Conservation (phyloP, 1,140 invertebrate genomes). For the Zophobas atratus region DNA sequence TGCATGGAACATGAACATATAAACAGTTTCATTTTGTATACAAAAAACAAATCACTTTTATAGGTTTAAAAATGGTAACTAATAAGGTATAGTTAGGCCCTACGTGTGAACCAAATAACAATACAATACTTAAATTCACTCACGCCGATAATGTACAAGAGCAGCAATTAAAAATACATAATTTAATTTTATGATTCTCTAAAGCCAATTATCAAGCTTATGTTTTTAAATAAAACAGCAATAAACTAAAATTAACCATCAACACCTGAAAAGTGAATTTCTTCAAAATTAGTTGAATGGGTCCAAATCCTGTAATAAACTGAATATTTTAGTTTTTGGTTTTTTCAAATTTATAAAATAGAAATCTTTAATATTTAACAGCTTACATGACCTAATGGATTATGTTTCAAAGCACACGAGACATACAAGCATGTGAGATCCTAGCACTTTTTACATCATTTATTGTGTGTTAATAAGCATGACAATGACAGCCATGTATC, state of each 20-base stretch:
- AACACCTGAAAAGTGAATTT: constrained; percentile 34
- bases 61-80: constrained; percentile 28
- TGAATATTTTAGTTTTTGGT: constrained; percentile 32
- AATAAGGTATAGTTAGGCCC: constrained; percentile 40
- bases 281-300: constrained; percentile 41
- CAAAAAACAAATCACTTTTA: constrained; percentile 42
- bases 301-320: constrained; percentile 47
- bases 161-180: constrained; percentile 24
- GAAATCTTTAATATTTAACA: neutral
- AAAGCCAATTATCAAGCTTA: constrained; percentile 32
- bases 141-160: constrained; percentile 23
- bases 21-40: constrained; percentile 26
- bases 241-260: constrained; percentile 46
- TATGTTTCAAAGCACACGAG: neutral
- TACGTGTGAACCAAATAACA: constrained; percentile 26
- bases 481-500: no score
- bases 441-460: neutral
- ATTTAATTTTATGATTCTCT: constrained; percentile 36
- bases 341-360: neutral
- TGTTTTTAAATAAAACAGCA: constrained; percentile 45
- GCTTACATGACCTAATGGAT: neutral
- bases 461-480: no score
- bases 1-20: constrained; percentile 36
- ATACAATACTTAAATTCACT: constrained; percentile 17
- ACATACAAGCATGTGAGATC: neutral